Conservation (phyloP, 1,140 invertebrate species). For the Nymphalis io region DNA sequence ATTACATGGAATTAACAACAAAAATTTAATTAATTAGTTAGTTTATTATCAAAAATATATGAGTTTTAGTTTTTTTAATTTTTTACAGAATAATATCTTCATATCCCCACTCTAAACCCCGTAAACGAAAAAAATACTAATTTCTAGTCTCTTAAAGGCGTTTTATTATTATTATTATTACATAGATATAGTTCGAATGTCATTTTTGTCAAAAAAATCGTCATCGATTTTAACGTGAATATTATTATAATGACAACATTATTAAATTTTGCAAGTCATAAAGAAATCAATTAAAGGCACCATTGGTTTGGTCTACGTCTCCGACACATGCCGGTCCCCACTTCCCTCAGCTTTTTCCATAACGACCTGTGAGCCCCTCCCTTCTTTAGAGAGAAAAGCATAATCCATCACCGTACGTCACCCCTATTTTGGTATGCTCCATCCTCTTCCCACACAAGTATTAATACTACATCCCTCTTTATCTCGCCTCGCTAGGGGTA, state of each 20-base stretch:
- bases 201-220: too few species aligned
- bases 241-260: neutral
- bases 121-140: too few species aligned
- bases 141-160: too few species aligned
- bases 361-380: slow-evolving; percentile 82
- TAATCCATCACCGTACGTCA: slow-evolving; percentile 82
- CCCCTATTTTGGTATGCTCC: slow-evolving; percentile 79
- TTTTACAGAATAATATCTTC: too few species aligned
- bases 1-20: too few species aligned
- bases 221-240: too few species aligned
- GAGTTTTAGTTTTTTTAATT: too few species aligned
- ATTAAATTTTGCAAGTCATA: slow-evolving; percentile 45
- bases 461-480: slow-evolving; percentile 53
- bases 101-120: too few species aligned
- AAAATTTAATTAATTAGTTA: too few species aligned
- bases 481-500: slow-evolving; percentile 77
- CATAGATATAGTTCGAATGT: too few species aligned
- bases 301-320: slow-evolving; percentile 67
- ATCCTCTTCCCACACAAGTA: slow-evolving; percentile 52
- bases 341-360: slow-evolving; percentile 81
- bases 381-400: slow-evolving; percentile 82
- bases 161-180: too few species aligned
- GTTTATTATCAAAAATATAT: too few species aligned
- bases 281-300: slow-evolving; percentile 75
- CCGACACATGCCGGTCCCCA: slow-evolving; percentile 77